Percentiles rank a stretch among this genome's conserved stretches.
These are phyloP conservation scores for Melanerpes formicivorus DNA, from an alignment of 2,113 vertebrate species.

Conservation along the genomic window DNA sequence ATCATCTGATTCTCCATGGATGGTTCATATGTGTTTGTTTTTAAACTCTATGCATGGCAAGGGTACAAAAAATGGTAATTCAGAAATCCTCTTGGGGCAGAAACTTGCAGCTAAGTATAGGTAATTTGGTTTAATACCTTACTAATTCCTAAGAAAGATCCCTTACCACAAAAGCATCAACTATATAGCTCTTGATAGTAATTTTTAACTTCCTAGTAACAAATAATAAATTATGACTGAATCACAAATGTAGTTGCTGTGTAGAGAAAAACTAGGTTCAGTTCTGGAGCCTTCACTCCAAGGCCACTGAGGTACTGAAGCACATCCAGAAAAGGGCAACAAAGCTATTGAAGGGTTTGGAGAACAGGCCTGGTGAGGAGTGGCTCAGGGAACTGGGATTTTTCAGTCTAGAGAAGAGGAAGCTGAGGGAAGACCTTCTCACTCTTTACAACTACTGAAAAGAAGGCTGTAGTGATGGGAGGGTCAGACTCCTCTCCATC, in stretches of 20 bases:
- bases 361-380: too few relatives aligned
- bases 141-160: not conserved
- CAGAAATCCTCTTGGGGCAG: not conserved
- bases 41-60: not conserved
- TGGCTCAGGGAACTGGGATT: too few relatives aligned
- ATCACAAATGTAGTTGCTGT: not conserved
- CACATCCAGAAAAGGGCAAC: too few relatives aligned
- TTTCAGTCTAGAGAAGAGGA: too few relatives aligned
- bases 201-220: not conserved
- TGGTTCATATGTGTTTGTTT: not conserved
- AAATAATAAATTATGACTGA: not conserved
- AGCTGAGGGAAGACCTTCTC: too few relatives aligned
- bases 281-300: too few relatives aligned
- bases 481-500: too few relatives aligned
- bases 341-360: too few relatives aligned
- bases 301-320: too few relatives aligned
- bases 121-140: not conserved
- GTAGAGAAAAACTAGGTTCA: too few relatives aligned
- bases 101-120: not conserved
- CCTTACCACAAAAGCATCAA: not conserved
- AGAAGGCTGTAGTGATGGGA: too few relatives aligned
- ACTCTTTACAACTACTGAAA: too few relatives aligned
- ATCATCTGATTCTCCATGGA: not conserved
- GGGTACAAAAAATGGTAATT: not conserved
- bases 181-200: not conserved